Conservation (phyloP, 2,888 invertebrate genomes). For the Spisula subtruncata region DNA sequence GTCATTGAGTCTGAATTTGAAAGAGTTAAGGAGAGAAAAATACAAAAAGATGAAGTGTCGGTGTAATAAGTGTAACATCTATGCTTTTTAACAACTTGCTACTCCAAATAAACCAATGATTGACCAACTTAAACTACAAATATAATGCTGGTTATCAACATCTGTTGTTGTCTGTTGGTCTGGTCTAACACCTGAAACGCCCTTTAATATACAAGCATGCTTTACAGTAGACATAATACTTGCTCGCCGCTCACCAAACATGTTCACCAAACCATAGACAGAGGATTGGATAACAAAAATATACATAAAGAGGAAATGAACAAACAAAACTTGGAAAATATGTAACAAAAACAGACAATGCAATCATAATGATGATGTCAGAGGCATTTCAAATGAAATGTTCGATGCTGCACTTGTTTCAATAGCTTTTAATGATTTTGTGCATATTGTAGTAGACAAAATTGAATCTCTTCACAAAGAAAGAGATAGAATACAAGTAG, state of each 20-base stretch:
- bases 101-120: neutral
- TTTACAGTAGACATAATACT: conserved; percentile 42
- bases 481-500: neutral
- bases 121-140: neutral
- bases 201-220: conserved; percentile 57
- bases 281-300: conserved; percentile 51
- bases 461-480: conserved; percentile 5
- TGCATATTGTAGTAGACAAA: conserved; percentile 16
- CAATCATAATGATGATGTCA: conserved; percentile 71
- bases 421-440: neutral
- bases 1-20: neutral
- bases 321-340: conserved; percentile 52
- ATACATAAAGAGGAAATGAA: conserved; percentile 56
- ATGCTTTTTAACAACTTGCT: neutral
- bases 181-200: conserved; percentile 18
- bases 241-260: conserved; percentile 12
- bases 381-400: conserved; percentile 63
- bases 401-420: conserved; percentile 59
- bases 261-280: conserved; percentile 47
- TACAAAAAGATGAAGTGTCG: neutral
- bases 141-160: neutral
- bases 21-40: neutral
- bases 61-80: neutral
- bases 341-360: conserved; percentile 65
- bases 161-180: neutral